phyloP scores from a whole-genome alignment of 2,888 invertebrate genomes.

The Parapristionchus giblindavisi region DNA sequence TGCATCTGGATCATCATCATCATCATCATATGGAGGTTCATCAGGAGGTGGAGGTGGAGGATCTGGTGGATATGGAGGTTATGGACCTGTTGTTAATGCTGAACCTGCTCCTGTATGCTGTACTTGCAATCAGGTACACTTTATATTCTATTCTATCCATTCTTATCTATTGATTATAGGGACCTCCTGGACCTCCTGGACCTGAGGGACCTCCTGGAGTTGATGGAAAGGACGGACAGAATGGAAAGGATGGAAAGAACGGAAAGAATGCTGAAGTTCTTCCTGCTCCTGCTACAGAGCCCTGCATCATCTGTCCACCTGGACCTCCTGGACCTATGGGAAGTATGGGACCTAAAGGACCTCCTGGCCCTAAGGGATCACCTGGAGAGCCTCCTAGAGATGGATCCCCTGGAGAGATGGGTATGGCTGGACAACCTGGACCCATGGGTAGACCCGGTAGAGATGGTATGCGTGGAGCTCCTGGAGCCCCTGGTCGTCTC shows the following conservation, averaged over 20 bases:
- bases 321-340: constrained; percentile 66
- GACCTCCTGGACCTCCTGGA: constrained; percentile 62
- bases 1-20: constrained; percentile 44
- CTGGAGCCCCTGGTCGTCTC: constrained; percentile 59
- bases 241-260: constrained; percentile 62
- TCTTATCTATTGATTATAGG: constrained; percentile 30
- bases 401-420: constrained; percentile 58
- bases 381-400: constrained; percentile 60
- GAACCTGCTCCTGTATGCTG: constrained; percentile 60
- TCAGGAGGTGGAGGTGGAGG: constrained; percentile 31
- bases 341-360: constrained; percentile 68
- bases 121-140: constrained; percentile 55
- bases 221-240: constrained; percentile 58
- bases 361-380: constrained; percentile 43
- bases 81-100: constrained; percentile 58
- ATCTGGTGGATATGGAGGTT: constrained; percentile 55
- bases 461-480: constrained; percentile 63
- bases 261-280: constrained; percentile 59
- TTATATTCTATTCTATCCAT: background rate
- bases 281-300: constrained; percentile 56
- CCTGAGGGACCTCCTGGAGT: constrained; percentile 62
- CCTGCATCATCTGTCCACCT: constrained; percentile 66
- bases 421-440: constrained; percentile 62
- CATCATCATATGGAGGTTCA: too few species aligned
- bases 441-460: constrained; percentile 60